Conservation (phyloP, 1,140 invertebrate genomes). For the Sycobia sp. region DNA sequence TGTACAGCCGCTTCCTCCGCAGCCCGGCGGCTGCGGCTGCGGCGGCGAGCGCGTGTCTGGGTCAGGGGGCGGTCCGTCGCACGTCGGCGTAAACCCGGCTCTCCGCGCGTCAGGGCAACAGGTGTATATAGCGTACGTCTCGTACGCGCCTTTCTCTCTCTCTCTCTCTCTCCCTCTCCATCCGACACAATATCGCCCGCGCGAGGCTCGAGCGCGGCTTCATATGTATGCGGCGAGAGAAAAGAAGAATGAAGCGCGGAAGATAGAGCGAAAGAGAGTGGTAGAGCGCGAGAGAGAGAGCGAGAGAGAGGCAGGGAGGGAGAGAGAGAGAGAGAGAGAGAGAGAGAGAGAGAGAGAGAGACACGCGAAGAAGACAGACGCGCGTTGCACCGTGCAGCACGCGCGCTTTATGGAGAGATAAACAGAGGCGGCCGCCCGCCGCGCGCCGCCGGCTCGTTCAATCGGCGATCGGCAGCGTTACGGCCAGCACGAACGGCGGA, state of each 20-base stretch:
- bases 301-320: neutral
- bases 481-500: too few species aligned
- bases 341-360: constrained; percentile 25
- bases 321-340: neutral
- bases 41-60: constrained; percentile 59
- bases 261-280: neutral
- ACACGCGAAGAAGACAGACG: constrained; percentile 19
- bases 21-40: neutral
- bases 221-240: neutral
- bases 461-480: constrained; percentile 38
- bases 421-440: constrained; percentile 1
- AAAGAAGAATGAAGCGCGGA: neutral
- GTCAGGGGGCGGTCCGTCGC: constrained; percentile 64
- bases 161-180: too few species aligned
- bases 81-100: constrained; percentile 32
- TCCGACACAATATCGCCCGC: too few species aligned
- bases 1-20: too few species aligned
- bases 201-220: neutral
- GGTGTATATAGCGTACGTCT: too few species aligned
- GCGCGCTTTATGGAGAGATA: constrained; percentile 11
- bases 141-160: too few species aligned
- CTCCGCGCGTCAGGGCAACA: constrained; percentile 51
- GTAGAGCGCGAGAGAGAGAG: neutral
- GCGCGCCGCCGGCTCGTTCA: constrained; percentile 43
- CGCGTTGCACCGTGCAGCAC: too few species aligned